phyloP scores from a whole-genome alignment of 2,888 invertebrate species.

The Gonocerus acuteangulatus region DNA sequence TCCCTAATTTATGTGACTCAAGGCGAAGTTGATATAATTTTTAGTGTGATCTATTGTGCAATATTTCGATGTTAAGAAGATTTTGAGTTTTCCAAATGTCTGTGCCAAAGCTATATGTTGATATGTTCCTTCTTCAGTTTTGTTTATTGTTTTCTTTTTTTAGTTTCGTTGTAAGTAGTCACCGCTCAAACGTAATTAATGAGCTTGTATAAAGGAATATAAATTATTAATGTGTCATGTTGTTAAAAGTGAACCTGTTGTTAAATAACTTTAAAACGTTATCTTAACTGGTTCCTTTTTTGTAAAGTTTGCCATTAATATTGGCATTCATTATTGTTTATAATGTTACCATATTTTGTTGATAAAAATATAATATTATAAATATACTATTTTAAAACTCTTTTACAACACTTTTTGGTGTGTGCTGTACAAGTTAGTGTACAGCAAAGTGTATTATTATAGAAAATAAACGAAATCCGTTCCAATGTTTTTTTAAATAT shows the following conservation, averaged over 20 bases:
- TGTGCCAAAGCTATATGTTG: constrained; percentile 20
- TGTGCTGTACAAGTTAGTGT: constrained; percentile 16
- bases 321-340: constrained; percentile 18
- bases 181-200: constrained; percentile 10
- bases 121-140: constrained; percentile 1
- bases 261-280: neutral
- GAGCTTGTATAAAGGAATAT: constrained; percentile 16
- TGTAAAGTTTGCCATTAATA: neutral
- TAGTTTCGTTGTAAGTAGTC: neutral
- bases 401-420: constrained; percentile 19
- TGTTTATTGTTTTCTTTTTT: neutral
- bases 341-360: constrained; percentile 28
- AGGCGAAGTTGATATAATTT: neutral
- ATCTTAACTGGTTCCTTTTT: constrained; percentile 1
- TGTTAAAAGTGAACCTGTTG: constrained; percentile 6
- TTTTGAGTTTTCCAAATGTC: neutral
- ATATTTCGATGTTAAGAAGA: constrained; percentile 6
- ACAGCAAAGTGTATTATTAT: constrained; percentile 20
- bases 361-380: constrained; percentile 22
- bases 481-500: constrained; percentile 14
- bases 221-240: neutral
- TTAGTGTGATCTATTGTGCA: constrained; percentile 23
- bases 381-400: constrained; percentile 25
- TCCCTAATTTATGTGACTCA: neutral
- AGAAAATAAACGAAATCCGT: constrained; percentile 26